Percentiles rank a stretch among this genome's conserved stretches.
These are phyloP conservation scores for Druceiella hillmani DNA, from an alignment of 2,888 invertebrate species.

Conservation along the genomic window DNA sequence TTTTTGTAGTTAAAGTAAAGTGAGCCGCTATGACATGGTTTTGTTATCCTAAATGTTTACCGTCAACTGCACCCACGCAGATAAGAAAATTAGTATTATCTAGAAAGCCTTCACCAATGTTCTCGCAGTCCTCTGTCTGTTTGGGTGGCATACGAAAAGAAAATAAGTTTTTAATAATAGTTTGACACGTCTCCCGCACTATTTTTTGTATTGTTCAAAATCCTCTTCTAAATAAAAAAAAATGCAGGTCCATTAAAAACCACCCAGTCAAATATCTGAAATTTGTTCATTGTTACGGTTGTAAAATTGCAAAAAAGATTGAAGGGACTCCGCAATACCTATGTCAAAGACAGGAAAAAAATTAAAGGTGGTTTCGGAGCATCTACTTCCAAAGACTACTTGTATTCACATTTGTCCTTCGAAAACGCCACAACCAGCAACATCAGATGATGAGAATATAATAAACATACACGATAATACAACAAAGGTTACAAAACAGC, in stretches of 20 bases:
- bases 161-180: constrained; percentile 18
- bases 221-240: constrained; percentile 19
- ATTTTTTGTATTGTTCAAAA: constrained; percentile 17
- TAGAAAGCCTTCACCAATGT: constrained; percentile 17
- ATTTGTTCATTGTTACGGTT: constrained; percentile 18
- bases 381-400: constrained; percentile 21
- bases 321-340: constrained; percentile 19
- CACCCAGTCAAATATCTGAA: constrained; percentile 18
- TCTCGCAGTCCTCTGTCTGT: constrained; percentile 16
- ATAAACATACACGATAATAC: no score
- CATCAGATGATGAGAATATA: constrained; percentile 20
- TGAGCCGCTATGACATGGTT: no score
- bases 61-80: constrained; percentile 6
- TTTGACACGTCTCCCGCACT: constrained; percentile 17
- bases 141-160: constrained; percentile 22
- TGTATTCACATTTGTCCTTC: constrained; percentile 22
- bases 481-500: no score
- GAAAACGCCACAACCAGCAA: constrained; percentile 19
- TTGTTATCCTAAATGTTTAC: no score
- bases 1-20: no score
- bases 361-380: constrained; percentile 18
- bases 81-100: constrained; percentile 17
- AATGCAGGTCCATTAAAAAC: constrained; percentile 18
- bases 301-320: constrained; percentile 15
- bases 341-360: constrained; percentile 20